Percentiles rank a stretch among this genome's conserved stretches.
Conservation (phyloP, 2,113 vertebrate species). For the Pipra filicauda region DNA sequence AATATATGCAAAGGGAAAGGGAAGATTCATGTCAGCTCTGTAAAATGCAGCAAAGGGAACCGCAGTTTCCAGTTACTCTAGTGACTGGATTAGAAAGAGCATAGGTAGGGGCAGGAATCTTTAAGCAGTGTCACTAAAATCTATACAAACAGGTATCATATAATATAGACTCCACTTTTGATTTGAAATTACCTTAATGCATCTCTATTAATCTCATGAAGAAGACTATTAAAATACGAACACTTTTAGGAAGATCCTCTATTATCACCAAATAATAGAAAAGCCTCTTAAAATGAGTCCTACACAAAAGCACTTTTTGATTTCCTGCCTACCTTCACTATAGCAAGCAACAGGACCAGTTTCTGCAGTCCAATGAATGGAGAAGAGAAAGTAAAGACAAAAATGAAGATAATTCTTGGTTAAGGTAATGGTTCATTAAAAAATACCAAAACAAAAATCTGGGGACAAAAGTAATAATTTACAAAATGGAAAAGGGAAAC, state of each 20-base stretch:
- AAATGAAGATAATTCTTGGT: conserved; percentile 6
- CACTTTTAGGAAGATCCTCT: background rate
- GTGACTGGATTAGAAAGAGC: background rate
- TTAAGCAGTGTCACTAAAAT: background rate
- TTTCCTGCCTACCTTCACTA: conserved; percentile 32
- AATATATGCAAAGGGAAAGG: background rate
- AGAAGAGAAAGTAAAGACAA: conserved; percentile 8
- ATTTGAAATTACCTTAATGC: background rate
- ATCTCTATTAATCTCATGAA: background rate
- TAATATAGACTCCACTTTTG: background rate
- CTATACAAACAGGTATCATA: background rate
- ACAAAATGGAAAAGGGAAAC: conserved; percentile 61
- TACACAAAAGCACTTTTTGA: background rate
- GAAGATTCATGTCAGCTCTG: background rate
- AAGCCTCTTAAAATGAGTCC: background rate
- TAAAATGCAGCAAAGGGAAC: background rate
- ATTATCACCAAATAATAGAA: background rate
- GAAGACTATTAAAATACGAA: background rate
- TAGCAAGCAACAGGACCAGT: background rate
- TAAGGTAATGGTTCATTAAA: background rate
- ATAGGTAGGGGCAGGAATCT: background rate
- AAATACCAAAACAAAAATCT: conserved; percentile 28
- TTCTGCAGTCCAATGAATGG: background rate
- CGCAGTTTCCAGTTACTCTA: background rate
- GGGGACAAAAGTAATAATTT: conserved; percentile 25